phyloP scores from a whole-genome alignment of 2,113 vertebrate genomes.

The Oxygymnocypris stewartii region DNA sequence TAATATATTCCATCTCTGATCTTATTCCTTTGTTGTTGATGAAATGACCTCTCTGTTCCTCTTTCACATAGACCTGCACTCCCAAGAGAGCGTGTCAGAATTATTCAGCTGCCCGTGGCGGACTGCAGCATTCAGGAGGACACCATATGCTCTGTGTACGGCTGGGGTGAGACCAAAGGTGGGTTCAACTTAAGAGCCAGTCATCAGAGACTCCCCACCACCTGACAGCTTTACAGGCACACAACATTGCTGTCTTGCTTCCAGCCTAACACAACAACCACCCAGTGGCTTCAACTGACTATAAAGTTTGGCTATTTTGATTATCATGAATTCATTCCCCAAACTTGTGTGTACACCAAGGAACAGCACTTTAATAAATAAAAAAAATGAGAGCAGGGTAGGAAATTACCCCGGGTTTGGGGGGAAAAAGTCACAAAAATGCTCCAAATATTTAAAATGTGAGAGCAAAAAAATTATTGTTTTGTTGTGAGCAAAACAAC shows the following conservation, averaged over 20 bases:
- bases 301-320: neutral
- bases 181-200: conserved; percentile 46
- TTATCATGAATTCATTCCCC: neutral
- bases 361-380: neutral
- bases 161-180: conserved; percentile 98
- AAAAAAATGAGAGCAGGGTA: neutral
- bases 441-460: neutral
- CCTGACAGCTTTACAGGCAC: neutral
- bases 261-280: neutral
- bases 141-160: conserved; percentile 89
- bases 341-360: neutral
- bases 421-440: neutral
- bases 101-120: conserved; percentile 87
- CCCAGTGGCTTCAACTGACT: neutral
- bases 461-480: neutral
- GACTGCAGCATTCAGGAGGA: conserved; percentile 90
- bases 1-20: neutral
- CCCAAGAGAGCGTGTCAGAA: conserved; percentile 84
- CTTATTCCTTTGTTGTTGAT: neutral
- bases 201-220: neutral
- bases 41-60: conserved; percentile 14
- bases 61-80: conserved; percentile 77
- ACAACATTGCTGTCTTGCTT: conserved; percentile 2
- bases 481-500: neutral
- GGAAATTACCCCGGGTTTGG: neutral